A percentile compares a stretch with the other conserved stretches of the same genome.
Conservation (phyloP, 1,140 invertebrate species). For the Seison nebaliae region DNA sequence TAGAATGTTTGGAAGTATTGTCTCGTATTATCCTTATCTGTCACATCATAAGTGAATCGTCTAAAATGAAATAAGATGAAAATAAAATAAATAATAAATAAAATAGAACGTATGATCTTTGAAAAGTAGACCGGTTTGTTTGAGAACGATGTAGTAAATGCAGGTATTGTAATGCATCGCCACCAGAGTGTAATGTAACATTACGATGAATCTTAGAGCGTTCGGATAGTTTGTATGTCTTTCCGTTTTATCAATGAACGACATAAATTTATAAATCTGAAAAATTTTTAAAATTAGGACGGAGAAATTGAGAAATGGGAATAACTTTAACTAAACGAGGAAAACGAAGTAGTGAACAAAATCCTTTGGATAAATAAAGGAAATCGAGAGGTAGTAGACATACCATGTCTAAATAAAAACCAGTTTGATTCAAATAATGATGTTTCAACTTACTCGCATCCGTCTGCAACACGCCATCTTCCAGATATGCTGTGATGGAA, state of each 20-base stretch:
- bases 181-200: conserved; percentile 80
- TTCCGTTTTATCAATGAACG: conserved; percentile 87
- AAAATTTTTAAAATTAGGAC: no score
- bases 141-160: conserved; percentile 59
- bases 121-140: background rate
- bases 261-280: conserved; percentile 90
- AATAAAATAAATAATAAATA: background rate
- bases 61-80: no score
- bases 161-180: conserved; percentile 99
- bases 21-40: no score
- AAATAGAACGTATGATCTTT: background rate
- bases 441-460: conserved; percentile 65
- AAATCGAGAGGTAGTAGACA: conserved; percentile 86
- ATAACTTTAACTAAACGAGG: conserved; percentile 92
- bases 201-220: conserved; percentile 60
- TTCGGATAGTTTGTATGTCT: conserved; percentile 94
- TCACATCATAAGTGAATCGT: no score
- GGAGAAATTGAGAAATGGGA: no score
- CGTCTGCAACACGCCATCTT: conserved; percentile 81
- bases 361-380: conserved; percentile 83
- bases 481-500: conserved; percentile 70
- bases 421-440: conserved; percentile 93
- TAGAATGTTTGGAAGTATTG: conserved; percentile 89
- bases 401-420: conserved; percentile 90
- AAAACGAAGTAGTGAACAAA: conserved; percentile 78